These are phyloP conservation scores for Sphinx pinastri DNA, from an alignment of 2,888 invertebrate species.

Conservation along the genomic window DNA sequence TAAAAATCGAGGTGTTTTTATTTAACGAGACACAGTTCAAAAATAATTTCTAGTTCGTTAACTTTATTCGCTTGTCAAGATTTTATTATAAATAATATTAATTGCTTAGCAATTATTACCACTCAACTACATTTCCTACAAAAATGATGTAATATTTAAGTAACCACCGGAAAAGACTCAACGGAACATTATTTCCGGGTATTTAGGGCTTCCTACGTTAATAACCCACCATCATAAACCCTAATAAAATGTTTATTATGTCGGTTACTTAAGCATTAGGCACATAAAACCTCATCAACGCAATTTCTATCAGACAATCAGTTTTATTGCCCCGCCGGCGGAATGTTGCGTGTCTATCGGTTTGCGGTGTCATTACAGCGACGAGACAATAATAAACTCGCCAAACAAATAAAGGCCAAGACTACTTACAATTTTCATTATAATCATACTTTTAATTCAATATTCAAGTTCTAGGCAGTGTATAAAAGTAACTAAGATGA, in stretches of 20 bases:
- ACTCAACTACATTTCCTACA: not conserved
- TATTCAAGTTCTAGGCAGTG: no score
- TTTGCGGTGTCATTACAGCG: not conserved
- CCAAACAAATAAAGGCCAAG: not conserved
- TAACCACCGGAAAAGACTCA: not conserved
- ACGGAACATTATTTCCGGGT: slow-evolving; percentile 5
- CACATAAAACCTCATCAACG: not conserved
- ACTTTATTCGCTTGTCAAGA: no score
- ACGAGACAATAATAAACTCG: not conserved
- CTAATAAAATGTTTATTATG: slow-evolving; percentile 17
- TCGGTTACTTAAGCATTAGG: slow-evolving; percentile 11
- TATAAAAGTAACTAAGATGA: no score
- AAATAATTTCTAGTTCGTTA: no score
- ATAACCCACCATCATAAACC: not conserved
- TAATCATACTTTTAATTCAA: no score
- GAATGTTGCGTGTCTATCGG: not conserved
- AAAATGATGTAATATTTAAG: not conserved
- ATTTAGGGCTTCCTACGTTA: slow-evolving; percentile 4
- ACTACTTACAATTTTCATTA: not conserved
- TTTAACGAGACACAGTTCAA: no score
- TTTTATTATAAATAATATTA: no score
- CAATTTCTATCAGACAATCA: not conserved
- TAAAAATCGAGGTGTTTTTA: no score
- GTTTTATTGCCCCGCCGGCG: not conserved
- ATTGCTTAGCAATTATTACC: no score